These are phyloP conservation scores for Pachyramphus minor DNA, from an alignment of 2,113 vertebrate genomes.

Conservation along the genomic window DNA sequence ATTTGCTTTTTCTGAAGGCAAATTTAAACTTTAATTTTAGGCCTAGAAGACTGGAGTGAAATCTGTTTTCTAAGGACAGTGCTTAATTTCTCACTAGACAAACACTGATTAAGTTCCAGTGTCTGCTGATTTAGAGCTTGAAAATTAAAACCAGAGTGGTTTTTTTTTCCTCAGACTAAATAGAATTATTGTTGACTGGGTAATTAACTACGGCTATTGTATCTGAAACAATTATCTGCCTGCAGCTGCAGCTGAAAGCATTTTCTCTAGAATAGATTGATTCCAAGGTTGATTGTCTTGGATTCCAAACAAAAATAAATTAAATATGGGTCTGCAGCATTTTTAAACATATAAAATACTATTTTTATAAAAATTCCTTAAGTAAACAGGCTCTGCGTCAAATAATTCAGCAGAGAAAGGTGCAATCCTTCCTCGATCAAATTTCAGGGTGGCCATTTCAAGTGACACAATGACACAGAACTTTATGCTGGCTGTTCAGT, in stretches of 20 bases:
- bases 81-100: slow-evolving; percentile 30
- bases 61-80: neutral
- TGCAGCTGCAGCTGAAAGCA: slow-evolving; percentile 20
- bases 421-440: neutral
- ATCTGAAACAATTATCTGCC: slow-evolving; percentile 23
- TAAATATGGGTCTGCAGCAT: neutral
- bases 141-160: neutral
- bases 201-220: slow-evolving; percentile 46
- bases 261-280: slow-evolving; percentile 21
- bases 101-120: slow-evolving; percentile 21
- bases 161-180: neutral
- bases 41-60: neutral
- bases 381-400: neutral
- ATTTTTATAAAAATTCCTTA: neutral
- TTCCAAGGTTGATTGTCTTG: slow-evolving; percentile 28
- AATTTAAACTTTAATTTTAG: neutral
- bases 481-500: neutral
- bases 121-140: slow-evolving; percentile 22
- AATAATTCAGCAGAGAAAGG: neutral
- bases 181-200: slow-evolving; percentile 26
- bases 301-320: slow-evolving; percentile 9
- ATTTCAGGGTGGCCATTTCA: neutral
- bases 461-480: neutral
- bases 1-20: neutral
- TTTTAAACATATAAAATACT: neutral